Evolutionary conservation across 1,140 invertebrate species (phyloP).

Genomic region (Drosophila arizonae): DNA sequence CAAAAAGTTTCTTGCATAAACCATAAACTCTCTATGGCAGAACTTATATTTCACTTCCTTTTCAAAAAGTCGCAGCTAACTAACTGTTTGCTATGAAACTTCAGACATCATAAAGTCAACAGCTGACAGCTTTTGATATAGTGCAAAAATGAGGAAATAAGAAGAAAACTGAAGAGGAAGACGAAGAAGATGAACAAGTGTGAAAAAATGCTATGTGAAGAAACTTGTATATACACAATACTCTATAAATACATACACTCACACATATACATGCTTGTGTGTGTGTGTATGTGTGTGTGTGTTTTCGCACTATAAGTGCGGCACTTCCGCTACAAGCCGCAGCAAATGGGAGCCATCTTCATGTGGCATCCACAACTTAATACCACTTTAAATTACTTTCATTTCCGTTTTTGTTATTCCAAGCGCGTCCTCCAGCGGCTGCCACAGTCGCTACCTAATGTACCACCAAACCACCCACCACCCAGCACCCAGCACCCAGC

Average conservation of each 20-base stretch:
- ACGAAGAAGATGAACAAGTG: slow-evolving; percentile 1
- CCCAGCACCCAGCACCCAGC: not conserved
- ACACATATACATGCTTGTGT: too few relatives aligned
- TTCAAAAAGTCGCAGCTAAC: not conserved
- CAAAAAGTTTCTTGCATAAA: not conserved
- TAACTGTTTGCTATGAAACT: slow-evolving; percentile 16
- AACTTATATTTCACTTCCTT: slow-evolving; percentile 7
- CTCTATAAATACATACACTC: not conserved
- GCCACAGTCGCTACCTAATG: slow-evolving; percentile 8
- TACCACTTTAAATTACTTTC: slow-evolving; percentile 76
- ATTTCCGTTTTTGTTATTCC: slow-evolving; percentile 75
- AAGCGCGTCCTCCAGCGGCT: slow-evolving; percentile 62
- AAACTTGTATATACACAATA: slow-evolving; percentile 20
- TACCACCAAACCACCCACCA: not conserved
- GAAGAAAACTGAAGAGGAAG: not conserved
- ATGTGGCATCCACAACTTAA: slow-evolving; percentile 52
- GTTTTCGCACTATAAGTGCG: slow-evolving; percentile 11
- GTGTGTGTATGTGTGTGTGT: not conserved
- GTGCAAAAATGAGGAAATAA: slow-evolving; percentile 13
- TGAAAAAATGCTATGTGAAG: slow-evolving; percentile 40
- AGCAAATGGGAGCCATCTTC: slow-evolving; percentile 44
- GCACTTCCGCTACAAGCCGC: slow-evolving; percentile 44
- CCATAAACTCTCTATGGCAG: not conserved
- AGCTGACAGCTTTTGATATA: slow-evolving; percentile 42
- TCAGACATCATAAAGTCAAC: slow-evolving; percentile 8